Base-by-base conservation (phyloP, 2,113 vertebrate species). In the Embiotoca jacksoni region DNA sequence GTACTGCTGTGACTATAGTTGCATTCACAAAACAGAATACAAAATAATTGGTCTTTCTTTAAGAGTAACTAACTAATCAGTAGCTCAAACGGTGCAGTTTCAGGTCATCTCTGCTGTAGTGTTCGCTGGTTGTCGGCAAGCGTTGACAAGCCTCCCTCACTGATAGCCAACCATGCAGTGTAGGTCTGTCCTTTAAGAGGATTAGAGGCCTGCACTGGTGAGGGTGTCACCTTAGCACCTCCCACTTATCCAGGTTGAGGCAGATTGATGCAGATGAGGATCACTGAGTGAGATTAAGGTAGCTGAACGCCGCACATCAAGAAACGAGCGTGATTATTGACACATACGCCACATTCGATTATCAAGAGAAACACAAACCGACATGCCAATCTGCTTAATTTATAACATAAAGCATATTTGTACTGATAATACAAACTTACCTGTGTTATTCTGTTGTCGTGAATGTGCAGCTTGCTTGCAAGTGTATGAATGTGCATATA, bases 211-310 rank as follows among this genome's bases (percentile, higher is more conserved):
- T 30, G 16, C 73, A 14, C 49, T 81, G 82, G 86, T 80, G 84
- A 85, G 79, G 71, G 91, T 91, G 88, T 92, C 85, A 87, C 79
- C 87, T 91, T 84, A 88, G 89, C 89, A 90, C 88, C 82, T 89
- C 77, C 72, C 13, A 69, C 75, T 91, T 81, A 92, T 90, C 89
- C 47, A 35, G 85, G 85, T 84, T 89, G 89, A 90, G 54, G 66
- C 68, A 78, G 84, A 93, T 71, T 88, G 89, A 89, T 39, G 66
- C 64, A 80, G 83, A 90, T 88, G 86, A 80, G 62, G 57, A 76
- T 50, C 69, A 72, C 87, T 85, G 82, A 87, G 67, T 23, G 73
- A 37, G 54, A 70, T 44, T 31, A 23, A 55, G 75, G 72, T 64
- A 54, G 68, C 37, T 71, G 81, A 83, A 79, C 82, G 61, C 72